phyloP scores from a whole-genome alignment of 2,888 invertebrate genomes.

The Yponomeuta evonymella region DNA sequence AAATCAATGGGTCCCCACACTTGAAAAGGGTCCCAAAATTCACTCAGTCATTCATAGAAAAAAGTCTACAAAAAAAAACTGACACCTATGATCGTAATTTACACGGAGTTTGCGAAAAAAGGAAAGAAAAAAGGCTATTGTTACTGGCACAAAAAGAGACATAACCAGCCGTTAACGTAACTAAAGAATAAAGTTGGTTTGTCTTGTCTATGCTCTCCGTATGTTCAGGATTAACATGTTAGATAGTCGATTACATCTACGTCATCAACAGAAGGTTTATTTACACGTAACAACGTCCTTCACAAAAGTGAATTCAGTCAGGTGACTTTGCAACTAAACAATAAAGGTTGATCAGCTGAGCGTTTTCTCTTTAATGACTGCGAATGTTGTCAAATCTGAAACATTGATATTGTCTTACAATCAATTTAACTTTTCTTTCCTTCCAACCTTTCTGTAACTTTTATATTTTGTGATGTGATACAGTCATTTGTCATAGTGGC shows the following conservation, averaged over 20 bases:
- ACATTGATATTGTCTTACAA: too few species aligned
- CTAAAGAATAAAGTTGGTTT: slow-evolving; percentile 39
- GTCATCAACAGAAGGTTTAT: background rate
- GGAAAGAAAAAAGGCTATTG: slow-evolving; percentile 36
- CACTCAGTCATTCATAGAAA: slow-evolving; percentile 46
- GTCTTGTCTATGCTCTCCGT: slow-evolving; percentile 61
- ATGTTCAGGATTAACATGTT: slow-evolving; percentile 69
- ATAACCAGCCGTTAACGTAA: slow-evolving; percentile 52
- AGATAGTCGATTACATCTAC: slow-evolving; percentile 25
- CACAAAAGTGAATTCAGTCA: too few species aligned
- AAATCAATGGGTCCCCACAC: slow-evolving; percentile 58
- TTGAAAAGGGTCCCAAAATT: slow-evolving; percentile 35
- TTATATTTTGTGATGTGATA: slow-evolving; percentile 16
- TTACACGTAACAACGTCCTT: background rate
- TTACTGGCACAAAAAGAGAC: slow-evolving; percentile 68
- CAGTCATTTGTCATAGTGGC: slow-evolving; percentile 64
- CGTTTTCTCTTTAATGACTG: too few species aligned
- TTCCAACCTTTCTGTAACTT: background rate
- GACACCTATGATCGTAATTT: slow-evolving; percentile 54
- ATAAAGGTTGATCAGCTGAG: too few species aligned
- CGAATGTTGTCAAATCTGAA: too few species aligned
- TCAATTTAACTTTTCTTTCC: too few species aligned
- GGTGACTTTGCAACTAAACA: background rate
- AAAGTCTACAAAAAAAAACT: slow-evolving; percentile 49
- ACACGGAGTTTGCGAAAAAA: slow-evolving; percentile 59